Percentiles rank a stretch among this genome's conserved stretches.
These are phyloP conservation scores for Cydia fagiglandana DNA, from an alignment of 1,140 invertebrate genomes.

Conservation along the genomic window DNA sequence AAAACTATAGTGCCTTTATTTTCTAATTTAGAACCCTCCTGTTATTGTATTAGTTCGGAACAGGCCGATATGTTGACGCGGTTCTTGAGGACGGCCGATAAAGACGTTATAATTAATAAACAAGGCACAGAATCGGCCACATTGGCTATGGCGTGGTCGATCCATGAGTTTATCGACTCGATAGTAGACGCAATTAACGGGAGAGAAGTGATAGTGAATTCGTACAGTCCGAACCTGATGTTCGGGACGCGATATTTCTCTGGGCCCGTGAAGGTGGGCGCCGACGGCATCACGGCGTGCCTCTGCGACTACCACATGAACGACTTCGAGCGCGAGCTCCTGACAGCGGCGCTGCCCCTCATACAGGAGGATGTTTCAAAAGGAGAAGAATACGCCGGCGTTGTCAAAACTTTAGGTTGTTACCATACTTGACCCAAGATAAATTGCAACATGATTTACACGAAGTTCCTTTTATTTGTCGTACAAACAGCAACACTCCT, in stretches of 20 bases:
- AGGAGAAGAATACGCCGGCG: constrained; percentile 51
- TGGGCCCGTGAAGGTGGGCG: constrained; percentile 50
- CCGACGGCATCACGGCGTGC: constrained; percentile 47
- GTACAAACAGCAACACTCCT: not conserved
- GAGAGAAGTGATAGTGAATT: constrained; percentile 43
- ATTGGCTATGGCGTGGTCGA: constrained; percentile 52
- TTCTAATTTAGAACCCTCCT: constrained; percentile 51
- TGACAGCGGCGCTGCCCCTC: constrained; percentile 44
- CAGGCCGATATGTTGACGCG: constrained; percentile 55
- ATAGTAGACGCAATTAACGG: constrained; percentile 52
- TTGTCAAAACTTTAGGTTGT: constrained; percentile 41
- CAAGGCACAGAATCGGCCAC: constrained; percentile 46
- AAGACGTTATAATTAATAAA: constrained; percentile 53
- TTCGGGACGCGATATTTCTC: constrained; percentile 61
- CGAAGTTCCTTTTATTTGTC: not conserved
- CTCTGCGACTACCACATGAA: constrained; percentile 47
- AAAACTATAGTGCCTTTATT: constrained; percentile 58
- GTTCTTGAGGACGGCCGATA: constrained; percentile 52
- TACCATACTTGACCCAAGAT: constrained; percentile 15
- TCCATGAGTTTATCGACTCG: constrained; percentile 51
- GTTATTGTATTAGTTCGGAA: constrained; percentile 40
- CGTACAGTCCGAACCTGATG: constrained; percentile 52
- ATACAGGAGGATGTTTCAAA: constrained; percentile 49
- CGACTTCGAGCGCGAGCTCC: constrained; percentile 48
- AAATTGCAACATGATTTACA: not conserved